A percentile compares a stretch with the other conserved stretches of the same genome.
These are phyloP conservation scores for Heterodera filipjevi DNA, from an alignment of 2,888 invertebrate genomes.

Conservation along the genomic window DNA sequence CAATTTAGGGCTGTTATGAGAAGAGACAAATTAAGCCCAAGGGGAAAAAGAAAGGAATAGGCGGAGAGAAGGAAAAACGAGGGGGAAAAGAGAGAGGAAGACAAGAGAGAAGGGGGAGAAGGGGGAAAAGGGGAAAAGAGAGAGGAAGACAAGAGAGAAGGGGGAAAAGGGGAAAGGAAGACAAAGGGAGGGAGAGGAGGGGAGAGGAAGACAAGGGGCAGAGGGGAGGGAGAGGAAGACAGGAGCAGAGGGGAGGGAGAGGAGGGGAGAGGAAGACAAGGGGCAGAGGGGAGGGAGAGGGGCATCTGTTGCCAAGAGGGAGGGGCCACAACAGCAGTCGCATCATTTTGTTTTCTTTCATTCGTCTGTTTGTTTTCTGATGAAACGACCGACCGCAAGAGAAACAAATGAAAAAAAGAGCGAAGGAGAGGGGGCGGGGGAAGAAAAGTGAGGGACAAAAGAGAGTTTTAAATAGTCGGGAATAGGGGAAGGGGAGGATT, in stretches of 20 bases:
- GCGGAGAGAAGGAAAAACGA: not conserved
- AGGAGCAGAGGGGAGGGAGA: not conserved
- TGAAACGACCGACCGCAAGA: not conserved
- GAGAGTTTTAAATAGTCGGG: not conserved
- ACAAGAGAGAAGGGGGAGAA: not conserved
- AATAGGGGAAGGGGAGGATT: not conserved
- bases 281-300: not conserved
- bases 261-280: not conserved
- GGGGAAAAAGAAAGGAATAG: not conserved
- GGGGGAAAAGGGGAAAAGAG: not conserved
- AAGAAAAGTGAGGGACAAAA: not conserved
- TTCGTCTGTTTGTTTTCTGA: not conserved
- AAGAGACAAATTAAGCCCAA: constrained; percentile 3
- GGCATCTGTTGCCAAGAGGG: constrained; percentile 1
- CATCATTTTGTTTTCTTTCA: not conserved
- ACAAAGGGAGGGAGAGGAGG: not conserved
- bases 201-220: not conserved
- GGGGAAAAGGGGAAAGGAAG: not conserved
- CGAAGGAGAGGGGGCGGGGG: not conserved
- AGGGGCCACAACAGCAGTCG: not conserved
- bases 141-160: too few species aligned
- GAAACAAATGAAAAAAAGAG: not conserved
- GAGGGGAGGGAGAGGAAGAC: not conserved
- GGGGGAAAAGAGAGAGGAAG: not conserved
- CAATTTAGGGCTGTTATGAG: constrained; percentile 3